Base-by-base conservation (phyloP, 2,888 invertebrate species). In the Reticulitermes lucifugus region DNA sequence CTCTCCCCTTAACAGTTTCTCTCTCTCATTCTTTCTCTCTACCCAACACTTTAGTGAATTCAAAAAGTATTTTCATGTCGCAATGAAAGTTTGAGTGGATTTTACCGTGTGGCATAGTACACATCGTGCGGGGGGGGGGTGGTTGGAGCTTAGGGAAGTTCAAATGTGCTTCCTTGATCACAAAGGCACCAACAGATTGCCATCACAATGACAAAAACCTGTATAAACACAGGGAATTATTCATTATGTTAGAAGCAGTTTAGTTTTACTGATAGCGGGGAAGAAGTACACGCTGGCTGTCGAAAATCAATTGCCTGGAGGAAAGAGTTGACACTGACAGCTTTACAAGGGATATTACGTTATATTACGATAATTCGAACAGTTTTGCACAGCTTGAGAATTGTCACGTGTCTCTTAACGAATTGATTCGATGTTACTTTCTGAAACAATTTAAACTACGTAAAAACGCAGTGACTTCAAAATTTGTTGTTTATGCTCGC, bases 61-160 rank as follows among this genome's bases (percentile, higher is more conserved):
- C 86, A 75, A 81, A 86, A 85, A 86, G 86, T 85, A 86, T 86
- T 86, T 86, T 86, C 86, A 85, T 86, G 86, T 86, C 85, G 85
- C 86, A 85, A 86, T 86, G 86, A 85, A 85, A 85, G 81, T 84
- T 86, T 86, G 86, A 86, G 86, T 85, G 85, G 85, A 51, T 77
- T 77, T 77, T 51, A 77, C 46, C 77, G 77, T 77, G 77, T 77
- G 77, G 77, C 77, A 46, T 46, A n/a, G 3, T 41, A 73, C 41
- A 73, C 46, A n/a, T 65, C n/a, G 65, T 65, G 25, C 10, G 18
- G 4, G 75, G 22, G 46, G 9, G n/a, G n/a, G 77, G 9, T 1
- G 1, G 41, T 43, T 7, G 43, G 22, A 5, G 77, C 46, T 21
- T 46, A 77, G n/a, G 46, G 51, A 21, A 5, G 65, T 25, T 25